A percentile compares a stretch with the other conserved stretches of the same genome.
These are phyloP conservation scores for Hyposmocoma kahamanoa DNA, from an alignment of 1,140 invertebrate species.

Conservation along the genomic window DNA sequence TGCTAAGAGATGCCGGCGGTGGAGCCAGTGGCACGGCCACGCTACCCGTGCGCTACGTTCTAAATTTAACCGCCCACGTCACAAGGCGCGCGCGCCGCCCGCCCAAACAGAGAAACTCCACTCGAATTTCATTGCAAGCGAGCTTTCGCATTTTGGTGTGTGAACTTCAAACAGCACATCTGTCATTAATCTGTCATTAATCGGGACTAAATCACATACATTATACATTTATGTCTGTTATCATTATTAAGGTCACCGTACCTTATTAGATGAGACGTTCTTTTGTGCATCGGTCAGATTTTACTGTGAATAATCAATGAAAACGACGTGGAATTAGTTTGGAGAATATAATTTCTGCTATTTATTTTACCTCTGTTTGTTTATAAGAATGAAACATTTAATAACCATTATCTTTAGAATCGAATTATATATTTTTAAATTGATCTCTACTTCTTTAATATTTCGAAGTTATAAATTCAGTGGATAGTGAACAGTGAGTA, in stretches of 20 bases:
- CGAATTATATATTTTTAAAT: no score
- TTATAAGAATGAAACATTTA: no score
- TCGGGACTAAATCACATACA: not conserved
- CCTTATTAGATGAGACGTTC: conserved; percentile 28
- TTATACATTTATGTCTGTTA: conserved; percentile 20
- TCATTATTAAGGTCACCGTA: conserved; percentile 38
- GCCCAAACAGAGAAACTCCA: conserved; percentile 70
- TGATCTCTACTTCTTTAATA: no score
- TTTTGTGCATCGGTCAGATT: no score
- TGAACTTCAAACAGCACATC: conserved; percentile 2
- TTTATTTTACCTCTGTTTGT: no score
- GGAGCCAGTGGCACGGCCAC: conserved; percentile 33
- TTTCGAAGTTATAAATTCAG: no score
- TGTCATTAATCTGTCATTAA: not conserved
- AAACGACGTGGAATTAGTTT: no score
- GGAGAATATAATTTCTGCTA: no score
- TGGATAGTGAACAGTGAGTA: no score
- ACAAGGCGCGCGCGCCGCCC: conserved; percentile 55
- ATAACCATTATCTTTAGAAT: no score
- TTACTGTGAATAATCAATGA: no score
- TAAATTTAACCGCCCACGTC: conserved; percentile 57
- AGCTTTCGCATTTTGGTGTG: conserved; percentile 24
- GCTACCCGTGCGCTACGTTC: conserved; percentile 55
- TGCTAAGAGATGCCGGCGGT: conserved; percentile 44
- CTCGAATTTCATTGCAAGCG: conserved; percentile 60